Base-by-base conservation (phyloP, 2,797 vertebrate species). In the Gymnopithys bicolor region DNA sequence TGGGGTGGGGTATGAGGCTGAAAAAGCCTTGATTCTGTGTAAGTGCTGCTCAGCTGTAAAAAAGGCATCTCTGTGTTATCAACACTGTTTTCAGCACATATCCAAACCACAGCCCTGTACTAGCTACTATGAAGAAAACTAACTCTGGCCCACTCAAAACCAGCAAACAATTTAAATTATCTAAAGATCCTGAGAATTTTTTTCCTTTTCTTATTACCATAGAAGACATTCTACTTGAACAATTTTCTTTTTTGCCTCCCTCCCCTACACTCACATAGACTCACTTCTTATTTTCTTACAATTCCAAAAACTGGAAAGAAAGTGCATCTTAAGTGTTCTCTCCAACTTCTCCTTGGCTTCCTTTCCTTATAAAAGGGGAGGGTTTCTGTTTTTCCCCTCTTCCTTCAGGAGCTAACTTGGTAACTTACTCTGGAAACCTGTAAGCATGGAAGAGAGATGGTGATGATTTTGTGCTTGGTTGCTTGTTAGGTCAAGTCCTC, bases 221-320 rank as follows among this genome's bases (percentile, higher is more conserved):
- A 58, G 30, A 69, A 70, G 30, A 41, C 10, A 30, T 19, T 28
- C 6, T 33, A 21, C 6, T 28, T 64, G 23, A 87, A 67, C 17
- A 53, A 9, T 25, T 52, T 52, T 60, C 5, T 55, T 23, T 11
- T 7, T 56, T 51, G 13, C 5, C 2, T 10, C 19, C 2, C 8
- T 18, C 27, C 11, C 10, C 21, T 24, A 22, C 21, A 53, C 9
- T 46, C 10, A 37, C 5, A 0, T 1, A 2, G 23, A 4, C 4
- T 3, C 33, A 3, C n/a, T 71, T 71, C 28, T 55, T 24, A 58
- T 74, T 87, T 84, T 52, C 32, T 70, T 74, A 25, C 10, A 66
- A 39, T 49, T 67, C 13, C 10, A 41, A 91, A 78, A 86, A 27
- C 6, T 35, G 10, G 23, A 85, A 79, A 74, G 16, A 84, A 95